Percentiles rank a stretch among this genome's conserved stretches.
Evolutionary conservation across 2,888 invertebrate genomes (phyloP).

Genomic region (Callosobruchus maculatus): DNA sequence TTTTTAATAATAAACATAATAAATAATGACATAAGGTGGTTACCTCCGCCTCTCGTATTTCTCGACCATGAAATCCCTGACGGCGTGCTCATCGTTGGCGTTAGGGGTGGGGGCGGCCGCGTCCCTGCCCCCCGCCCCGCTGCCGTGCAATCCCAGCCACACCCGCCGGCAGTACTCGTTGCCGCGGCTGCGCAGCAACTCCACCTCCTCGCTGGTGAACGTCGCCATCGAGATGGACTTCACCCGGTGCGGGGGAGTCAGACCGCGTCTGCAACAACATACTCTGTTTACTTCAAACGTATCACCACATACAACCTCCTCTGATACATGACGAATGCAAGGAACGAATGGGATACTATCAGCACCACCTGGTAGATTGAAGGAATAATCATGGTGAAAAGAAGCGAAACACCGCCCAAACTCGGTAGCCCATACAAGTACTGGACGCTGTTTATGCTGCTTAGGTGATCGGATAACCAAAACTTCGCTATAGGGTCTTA

Average conservation of each 20-base stretch:
- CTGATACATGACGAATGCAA: too few relatives aligned
- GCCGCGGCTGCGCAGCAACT: conserved; percentile 82
- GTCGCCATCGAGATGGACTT: conserved; percentile 99
- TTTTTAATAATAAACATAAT: too few relatives aligned
- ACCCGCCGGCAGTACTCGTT: conserved; percentile 91
- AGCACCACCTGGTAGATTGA: too few relatives aligned
- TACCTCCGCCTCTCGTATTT: conserved; percentile 89
- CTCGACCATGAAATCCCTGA: conserved; percentile 89
- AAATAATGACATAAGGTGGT: too few relatives aligned
- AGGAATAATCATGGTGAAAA: too few relatives aligned
- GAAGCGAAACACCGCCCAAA: too few relatives aligned
- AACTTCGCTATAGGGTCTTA: too few relatives aligned
- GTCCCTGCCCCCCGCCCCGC: conserved; percentile 64
- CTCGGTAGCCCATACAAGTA: too few relatives aligned
- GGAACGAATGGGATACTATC: too few relatives aligned
- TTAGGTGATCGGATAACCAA: too few relatives aligned
- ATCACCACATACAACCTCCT: too few relatives aligned
- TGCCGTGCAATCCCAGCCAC: conserved; percentile 80
- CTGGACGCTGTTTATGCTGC: too few relatives aligned
- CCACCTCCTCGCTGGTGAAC: conserved; percentile 93
- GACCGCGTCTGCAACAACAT: conserved; percentile 76
- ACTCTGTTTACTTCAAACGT: not conserved
- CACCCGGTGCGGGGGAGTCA: conserved; percentile 96
- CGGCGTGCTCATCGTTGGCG: conserved; percentile 80
- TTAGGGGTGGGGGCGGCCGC: conserved; percentile 62